Conservation (phyloP, 2,888 invertebrate species). For the Dynastes grantii region DNA sequence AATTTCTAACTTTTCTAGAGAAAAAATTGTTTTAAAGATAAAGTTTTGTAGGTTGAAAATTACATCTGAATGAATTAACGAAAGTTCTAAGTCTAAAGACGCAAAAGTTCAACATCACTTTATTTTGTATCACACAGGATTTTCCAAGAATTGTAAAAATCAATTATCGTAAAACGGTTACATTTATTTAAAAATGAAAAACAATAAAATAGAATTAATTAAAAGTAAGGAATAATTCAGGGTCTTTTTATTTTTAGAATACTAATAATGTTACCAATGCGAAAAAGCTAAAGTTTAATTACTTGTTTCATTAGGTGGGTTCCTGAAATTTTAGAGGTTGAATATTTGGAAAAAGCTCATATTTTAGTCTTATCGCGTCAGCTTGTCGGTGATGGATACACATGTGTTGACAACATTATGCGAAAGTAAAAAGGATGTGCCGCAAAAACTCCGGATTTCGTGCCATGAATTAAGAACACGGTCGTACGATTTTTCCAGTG, state of each 20-base stretch:
- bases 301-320: background rate
- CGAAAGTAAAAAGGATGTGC: slow-evolving; percentile 23
- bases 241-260: no score
- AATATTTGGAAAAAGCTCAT: background rate
- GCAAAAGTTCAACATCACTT: no score
- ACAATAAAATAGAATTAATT: no score
- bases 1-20: slow-evolving; percentile 12
- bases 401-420: slow-evolving; percentile 26
- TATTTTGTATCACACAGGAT: no score
- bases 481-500: slow-evolving; percentile 17
- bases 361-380: background rate
- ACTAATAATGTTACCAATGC: background rate
- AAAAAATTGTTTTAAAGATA: slow-evolving; percentile 32
- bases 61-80: background rate
- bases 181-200: no score
- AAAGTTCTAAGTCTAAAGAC: slow-evolving; percentile 1
- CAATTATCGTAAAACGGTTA: no score
- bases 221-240: no score
- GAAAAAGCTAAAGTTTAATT: no score
- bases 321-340: background rate
- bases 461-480: slow-evolving; percentile 26
- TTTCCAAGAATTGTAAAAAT: no score
- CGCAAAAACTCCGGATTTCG: slow-evolving; percentile 16
- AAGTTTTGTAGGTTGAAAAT: slow-evolving; percentile 18
- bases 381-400: slow-evolving; percentile 1